phyloP scores from a whole-genome alignment of 2,113 vertebrate species.

The Nycticorax nycticorax region DNA sequence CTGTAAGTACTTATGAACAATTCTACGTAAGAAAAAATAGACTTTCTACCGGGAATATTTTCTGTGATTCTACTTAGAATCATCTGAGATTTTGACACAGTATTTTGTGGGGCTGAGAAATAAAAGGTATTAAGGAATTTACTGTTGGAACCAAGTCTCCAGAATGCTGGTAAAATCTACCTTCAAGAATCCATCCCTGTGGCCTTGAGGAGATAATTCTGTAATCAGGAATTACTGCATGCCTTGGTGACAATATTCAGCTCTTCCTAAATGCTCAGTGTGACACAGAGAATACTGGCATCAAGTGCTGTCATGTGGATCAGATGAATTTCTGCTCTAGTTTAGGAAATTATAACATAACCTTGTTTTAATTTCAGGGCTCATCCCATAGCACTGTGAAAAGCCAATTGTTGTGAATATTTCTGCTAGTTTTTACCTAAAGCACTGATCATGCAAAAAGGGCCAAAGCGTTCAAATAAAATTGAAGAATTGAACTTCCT shows the following conservation, averaged over 20 bases:
- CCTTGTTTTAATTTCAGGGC: not conserved
- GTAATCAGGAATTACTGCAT: not conserved
- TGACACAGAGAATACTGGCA: not conserved
- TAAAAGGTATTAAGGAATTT: not conserved
- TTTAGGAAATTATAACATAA: not conserved
- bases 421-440: not conserved
- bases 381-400: not conserved
- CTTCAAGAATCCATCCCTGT: not conserved
- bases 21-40: not conserved
- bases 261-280: not conserved
- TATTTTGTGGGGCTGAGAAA: not conserved
- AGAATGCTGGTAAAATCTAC: not conserved
- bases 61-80: constrained; percentile 4
- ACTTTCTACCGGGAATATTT: not conserved
- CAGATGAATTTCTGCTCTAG: not conserved
- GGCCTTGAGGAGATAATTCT: not conserved
- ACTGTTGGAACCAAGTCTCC: not conserved
- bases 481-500: not conserved
- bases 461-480: not conserved
- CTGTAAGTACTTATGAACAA: constrained; percentile 30
- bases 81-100: not conserved
- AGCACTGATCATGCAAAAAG: not conserved
- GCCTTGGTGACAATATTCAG: not conserved
- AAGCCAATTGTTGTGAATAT: not conserved
- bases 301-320: not conserved